These are phyloP conservation scores for Caenorhabditis sp. DNA, from an alignment of 2,888 invertebrate species.

Conservation along the genomic window DNA sequence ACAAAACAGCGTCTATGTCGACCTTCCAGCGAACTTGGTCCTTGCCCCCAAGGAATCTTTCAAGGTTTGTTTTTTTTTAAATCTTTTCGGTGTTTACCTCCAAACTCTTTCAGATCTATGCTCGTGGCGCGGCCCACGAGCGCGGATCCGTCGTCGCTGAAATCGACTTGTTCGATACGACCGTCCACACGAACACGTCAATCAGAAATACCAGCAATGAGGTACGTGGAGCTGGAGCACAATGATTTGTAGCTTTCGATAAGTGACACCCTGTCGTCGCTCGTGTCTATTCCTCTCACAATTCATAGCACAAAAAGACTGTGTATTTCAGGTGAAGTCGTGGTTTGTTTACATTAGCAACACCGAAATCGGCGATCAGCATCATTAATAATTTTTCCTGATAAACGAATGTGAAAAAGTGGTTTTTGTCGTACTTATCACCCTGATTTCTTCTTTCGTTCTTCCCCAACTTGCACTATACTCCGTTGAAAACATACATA, in stretches of 20 bases:
- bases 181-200: conserved; percentile 40
- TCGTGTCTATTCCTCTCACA: too few species aligned
- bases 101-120: conserved; percentile 32
- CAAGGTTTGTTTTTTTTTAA: conserved; percentile 18
- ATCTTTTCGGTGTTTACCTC: background rate
- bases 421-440: background rate
- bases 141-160: conserved; percentile 24
- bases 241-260: conserved; percentile 10
- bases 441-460: background rate
- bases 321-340: conserved; percentile 47
- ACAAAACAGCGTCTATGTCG: conserved; percentile 40
- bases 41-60: conserved; percentile 54
- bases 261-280: too few species aligned
- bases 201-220: conserved; percentile 48
- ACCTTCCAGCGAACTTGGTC: conserved; percentile 45
- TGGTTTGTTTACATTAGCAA: conserved; percentile 57
- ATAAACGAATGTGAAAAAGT: background rate
- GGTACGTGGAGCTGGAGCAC: background rate
- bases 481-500: background rate
- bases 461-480: background rate
- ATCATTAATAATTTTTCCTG: conserved; percentile 8
- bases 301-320: too few species aligned
- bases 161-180: conserved; percentile 48
- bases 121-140: conserved; percentile 24
- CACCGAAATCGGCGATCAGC: conserved; percentile 49